Conservation (phyloP, 2,888 invertebrate species). For the Andrena bicolor region DNA sequence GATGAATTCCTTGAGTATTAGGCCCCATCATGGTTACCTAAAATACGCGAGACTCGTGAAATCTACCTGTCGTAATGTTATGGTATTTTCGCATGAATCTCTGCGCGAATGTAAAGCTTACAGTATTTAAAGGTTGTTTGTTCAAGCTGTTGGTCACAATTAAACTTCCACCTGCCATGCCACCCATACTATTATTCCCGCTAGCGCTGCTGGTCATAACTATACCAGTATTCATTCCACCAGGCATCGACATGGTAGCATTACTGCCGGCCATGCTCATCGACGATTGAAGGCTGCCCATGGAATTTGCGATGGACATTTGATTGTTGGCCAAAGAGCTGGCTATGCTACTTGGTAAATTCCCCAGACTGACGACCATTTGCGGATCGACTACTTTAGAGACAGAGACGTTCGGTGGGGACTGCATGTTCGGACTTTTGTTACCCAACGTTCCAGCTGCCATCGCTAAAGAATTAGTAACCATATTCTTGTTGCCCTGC, state of each 20-base stretch:
- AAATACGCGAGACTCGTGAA: background rate
- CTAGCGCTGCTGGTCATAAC: constrained; percentile 92
- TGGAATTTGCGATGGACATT: constrained; percentile 85
- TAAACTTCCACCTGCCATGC: constrained; percentile 90
- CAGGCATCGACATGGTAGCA: constrained; percentile 83
- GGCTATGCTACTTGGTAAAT: constrained; percentile 86
- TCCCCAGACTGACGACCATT: constrained; percentile 87
- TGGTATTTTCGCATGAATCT: background rate
- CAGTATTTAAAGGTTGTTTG: constrained; percentile 88
- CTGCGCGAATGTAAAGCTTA: constrained; percentile 51
- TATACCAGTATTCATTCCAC: constrained; percentile 87
- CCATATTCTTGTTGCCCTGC: constrained; percentile 90
- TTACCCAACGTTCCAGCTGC: constrained; percentile 91
- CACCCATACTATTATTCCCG: constrained; percentile 85
- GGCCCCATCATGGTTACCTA: constrained; percentile 87
- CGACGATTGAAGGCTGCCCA: constrained; percentile 86
- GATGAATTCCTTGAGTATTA: constrained; percentile 84
- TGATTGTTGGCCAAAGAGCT: constrained; percentile 85
- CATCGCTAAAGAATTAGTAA: constrained; percentile 90
- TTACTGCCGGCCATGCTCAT: constrained; percentile 88
- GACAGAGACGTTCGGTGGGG: constrained; percentile 93
- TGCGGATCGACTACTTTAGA: constrained; percentile 89
- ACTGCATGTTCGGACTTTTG: constrained; percentile 94
- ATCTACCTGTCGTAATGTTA: background rate
- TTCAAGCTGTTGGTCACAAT: constrained; percentile 91